phyloP scores from a whole-genome alignment of 1,140 invertebrate genomes.

The Drosophila suzukii region DNA sequence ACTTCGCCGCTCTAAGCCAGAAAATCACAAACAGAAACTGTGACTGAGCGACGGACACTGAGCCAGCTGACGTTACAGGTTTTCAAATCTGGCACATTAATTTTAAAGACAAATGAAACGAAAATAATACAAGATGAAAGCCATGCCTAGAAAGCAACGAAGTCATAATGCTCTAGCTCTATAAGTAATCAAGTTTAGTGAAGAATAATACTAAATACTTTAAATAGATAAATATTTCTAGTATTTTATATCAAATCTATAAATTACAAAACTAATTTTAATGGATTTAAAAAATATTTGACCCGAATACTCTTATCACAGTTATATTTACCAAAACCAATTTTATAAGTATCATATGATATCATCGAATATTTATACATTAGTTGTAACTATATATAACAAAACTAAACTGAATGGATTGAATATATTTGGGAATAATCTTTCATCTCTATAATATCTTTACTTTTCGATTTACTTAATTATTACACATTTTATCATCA shows the following conservation, averaged over 20 bases:
- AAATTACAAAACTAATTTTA: no score
- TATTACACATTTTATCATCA: not conserved
- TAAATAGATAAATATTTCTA: no score
- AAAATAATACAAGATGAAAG: slow-evolving; percentile 66
- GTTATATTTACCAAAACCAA: no score
- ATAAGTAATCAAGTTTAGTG: not conserved
- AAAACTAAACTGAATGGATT: no score
- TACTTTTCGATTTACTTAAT: not conserved
- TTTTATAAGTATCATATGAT: no score
- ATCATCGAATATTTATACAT: no score
- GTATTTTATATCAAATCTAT: no score
- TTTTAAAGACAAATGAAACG: slow-evolving; percentile 78
- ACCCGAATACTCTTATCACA: no score
- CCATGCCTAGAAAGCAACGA: not conserved
- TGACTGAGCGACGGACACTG: slow-evolving; percentile 26
- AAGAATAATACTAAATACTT: no score
- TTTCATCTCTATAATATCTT: not conserved
- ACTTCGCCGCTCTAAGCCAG: slow-evolving; percentile 29
- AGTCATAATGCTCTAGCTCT: slow-evolving; percentile 28
- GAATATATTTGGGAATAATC: no score
- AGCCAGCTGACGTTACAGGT: slow-evolving; percentile 68
- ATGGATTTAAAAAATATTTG: no score
- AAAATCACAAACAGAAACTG: slow-evolving; percentile 19
- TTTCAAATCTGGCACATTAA: slow-evolving; percentile 80
- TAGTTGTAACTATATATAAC: no score